Evolutionary conservation across 2,797 vertebrate species (phyloP).

Genomic region (Distichodus sexfasciatus): DNA sequence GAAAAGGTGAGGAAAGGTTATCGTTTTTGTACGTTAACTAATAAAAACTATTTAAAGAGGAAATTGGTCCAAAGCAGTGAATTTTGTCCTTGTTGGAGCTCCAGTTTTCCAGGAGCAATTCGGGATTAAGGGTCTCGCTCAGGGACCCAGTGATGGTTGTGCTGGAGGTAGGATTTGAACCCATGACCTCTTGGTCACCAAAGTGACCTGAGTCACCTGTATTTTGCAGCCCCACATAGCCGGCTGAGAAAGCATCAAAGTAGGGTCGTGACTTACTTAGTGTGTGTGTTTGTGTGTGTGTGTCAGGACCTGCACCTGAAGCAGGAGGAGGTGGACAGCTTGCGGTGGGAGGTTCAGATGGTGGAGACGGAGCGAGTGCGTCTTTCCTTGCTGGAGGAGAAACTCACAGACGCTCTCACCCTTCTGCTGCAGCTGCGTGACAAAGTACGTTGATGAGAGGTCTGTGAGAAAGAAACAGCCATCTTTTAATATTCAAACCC

Average conservation of each 20-base stretch:
- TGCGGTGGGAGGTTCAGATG: constrained; percentile 42
- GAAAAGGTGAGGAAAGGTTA: constrained; percentile 51
- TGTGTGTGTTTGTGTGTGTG: constrained; percentile 4
- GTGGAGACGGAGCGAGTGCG: constrained; percentile 52
- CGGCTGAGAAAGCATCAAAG: too few species aligned
- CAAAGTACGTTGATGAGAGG: constrained; percentile 54
- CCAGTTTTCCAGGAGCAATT: too few species aligned
- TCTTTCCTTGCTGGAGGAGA: constrained; percentile 67
- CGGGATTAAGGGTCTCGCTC: too few species aligned
- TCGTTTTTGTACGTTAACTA: background rate
- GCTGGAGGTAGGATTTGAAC: too few species aligned
- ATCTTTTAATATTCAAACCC: too few species aligned
- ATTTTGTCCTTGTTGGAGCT: too few species aligned
- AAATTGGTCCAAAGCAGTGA: too few species aligned
- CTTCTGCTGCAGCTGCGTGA: constrained; percentile 66
- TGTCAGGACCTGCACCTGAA: constrained; percentile 44
- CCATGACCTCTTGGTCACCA: too few species aligned
- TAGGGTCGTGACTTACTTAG: background rate
- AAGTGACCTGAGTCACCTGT: too few species aligned
- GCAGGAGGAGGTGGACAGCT: constrained; percentile 47
- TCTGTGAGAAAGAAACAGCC: background rate
- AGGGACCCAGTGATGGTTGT: too few species aligned
- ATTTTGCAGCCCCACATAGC: too few species aligned
- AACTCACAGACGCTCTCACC: constrained; percentile 64
- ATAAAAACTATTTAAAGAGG: background rate